Percentiles rank a stretch among this genome's conserved stretches.
Conservation (phyloP, 2,113 vertebrate species). For the Rousettus leschenaultii region DNA sequence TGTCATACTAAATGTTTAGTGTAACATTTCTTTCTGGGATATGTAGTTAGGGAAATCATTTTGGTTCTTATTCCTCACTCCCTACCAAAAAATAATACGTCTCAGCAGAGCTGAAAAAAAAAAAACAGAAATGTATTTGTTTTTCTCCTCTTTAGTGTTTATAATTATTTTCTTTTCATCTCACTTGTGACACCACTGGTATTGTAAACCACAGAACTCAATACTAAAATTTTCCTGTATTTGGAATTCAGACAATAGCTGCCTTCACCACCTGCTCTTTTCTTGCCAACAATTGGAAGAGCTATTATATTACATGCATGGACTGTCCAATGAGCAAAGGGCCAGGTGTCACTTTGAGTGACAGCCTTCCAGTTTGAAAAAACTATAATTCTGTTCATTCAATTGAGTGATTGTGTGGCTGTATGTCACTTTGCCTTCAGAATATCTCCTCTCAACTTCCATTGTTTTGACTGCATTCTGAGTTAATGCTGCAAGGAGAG, state of each 20-base stretch:
- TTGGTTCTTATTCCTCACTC: background rate
- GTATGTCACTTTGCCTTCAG: conserved; percentile 11
- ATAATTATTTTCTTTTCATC: background rate
- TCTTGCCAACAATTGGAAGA: conserved; percentile 17
- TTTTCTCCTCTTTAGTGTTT: background rate
- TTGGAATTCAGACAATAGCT: conserved; percentile 21
- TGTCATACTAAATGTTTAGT: background rate
- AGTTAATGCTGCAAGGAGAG: background rate
- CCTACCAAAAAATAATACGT: background rate
- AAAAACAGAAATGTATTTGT: background rate
- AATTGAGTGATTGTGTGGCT: conserved; percentile 8
- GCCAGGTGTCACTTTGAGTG: conserved; percentile 45
- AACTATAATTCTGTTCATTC: conserved; percentile 27
- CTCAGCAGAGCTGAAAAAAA: background rate
- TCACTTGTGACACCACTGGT: background rate
- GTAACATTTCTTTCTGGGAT: background rate
- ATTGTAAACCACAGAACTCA: background rate
- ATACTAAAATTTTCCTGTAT: background rate
- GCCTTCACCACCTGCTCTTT: background rate
- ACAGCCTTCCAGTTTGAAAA: conserved; percentile 42
- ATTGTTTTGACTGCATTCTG: conserved; percentile 2
- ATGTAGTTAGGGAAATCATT: background rate
- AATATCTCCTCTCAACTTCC: background rate
- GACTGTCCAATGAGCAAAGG: conserved; percentile 51
- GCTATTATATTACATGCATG: conserved; percentile 23